phyloP scores from a whole-genome alignment of 2,797 vertebrate species.

The Aphelocoma californica region DNA sequence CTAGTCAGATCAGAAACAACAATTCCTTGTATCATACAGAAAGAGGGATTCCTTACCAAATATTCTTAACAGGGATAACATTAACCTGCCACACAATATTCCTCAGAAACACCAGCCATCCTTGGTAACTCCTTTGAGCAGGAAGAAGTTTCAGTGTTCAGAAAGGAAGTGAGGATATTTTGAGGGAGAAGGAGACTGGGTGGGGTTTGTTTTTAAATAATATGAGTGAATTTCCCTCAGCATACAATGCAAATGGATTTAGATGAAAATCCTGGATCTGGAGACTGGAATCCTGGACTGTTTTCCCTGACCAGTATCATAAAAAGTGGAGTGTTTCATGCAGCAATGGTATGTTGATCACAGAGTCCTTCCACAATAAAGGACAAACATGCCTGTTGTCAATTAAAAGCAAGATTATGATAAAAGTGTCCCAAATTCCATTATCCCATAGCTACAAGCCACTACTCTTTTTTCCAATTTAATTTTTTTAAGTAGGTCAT shows the following conservation, averaged over 20 bases:
- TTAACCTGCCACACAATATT: background rate
- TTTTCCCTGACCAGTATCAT: background rate
- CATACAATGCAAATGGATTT: background rate
- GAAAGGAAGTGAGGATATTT: background rate
- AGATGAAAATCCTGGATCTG: background rate
- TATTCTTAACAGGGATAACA: background rate
- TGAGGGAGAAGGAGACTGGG: background rate
- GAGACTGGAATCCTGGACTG: background rate
- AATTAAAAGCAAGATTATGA: constrained; percentile 74
- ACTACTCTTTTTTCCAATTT: constrained; percentile 73
- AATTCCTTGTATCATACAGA: background rate
- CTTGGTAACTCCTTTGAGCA: background rate
- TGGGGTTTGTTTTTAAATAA: background rate
- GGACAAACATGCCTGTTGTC: constrained; percentile 24
- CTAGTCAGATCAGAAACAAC: background rate
- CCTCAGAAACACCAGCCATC: background rate
- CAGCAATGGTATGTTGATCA: background rate
- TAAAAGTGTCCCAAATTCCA: constrained; percentile 72
- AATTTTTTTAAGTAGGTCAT: constrained; percentile 76
- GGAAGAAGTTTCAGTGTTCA: background rate
- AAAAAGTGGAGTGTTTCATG: background rate
- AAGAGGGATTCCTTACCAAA: background rate
- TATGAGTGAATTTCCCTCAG: background rate
- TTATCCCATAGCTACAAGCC: constrained; percentile 72
- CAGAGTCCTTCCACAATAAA: background rate